A percentile compares a stretch with the other conserved stretches of the same genome.
These are phyloP conservation scores for Antheraea mylitta DNA, from an alignment of 1,140 invertebrate species.

Conservation along the genomic window DNA sequence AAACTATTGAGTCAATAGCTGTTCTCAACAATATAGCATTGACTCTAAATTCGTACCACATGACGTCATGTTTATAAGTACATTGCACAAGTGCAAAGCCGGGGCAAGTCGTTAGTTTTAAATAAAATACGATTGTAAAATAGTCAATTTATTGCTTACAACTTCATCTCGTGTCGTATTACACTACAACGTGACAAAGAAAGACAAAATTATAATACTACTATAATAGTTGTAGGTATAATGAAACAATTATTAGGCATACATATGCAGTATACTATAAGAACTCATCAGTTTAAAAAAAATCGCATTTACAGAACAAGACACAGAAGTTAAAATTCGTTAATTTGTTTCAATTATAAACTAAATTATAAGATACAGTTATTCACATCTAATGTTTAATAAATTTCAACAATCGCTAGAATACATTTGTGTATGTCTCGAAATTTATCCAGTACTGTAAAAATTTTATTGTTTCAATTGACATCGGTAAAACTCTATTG, in stretches of 20 bases:
- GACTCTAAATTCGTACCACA: no score
- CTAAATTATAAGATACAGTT: constrained; percentile 1
- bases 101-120: not conserved
- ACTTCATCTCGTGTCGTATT: constrained; percentile 12
- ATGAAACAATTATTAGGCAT: no score
- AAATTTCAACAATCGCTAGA: not conserved
- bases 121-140: constrained; percentile 59
- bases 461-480: no score
- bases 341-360: not conserved
- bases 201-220: not conserved
- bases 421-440: not conserved
- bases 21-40: no score
- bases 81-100: no score
- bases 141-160: constrained; percentile 71
- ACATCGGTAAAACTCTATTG: no score
- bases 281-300: not conserved
- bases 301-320: not conserved
- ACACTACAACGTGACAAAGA: constrained; percentile 1
- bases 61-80: no score
- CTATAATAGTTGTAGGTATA: no score
- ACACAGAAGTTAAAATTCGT: not conserved
- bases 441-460: no score
- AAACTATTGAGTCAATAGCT: no score
- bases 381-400: not conserved
- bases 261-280: no score